A percentile compares a stretch with the other conserved stretches of the same genome.
These are phyloP conservation scores for Malurus melanocephalus DNA, from an alignment of 2,113 vertebrate genomes.

Conservation along the genomic window DNA sequence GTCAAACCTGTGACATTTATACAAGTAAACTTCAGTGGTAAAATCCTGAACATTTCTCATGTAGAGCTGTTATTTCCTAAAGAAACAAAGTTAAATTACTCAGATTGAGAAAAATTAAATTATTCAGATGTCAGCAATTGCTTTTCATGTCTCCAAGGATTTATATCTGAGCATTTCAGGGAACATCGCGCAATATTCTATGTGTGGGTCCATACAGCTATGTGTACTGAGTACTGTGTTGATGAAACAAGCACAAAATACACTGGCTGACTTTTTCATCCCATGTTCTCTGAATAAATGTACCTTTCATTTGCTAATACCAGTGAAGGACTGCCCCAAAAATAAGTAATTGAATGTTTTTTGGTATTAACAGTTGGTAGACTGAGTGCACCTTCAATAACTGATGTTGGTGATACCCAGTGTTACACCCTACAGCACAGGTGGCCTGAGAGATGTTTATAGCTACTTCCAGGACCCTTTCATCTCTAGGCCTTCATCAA, in stretches of 20 bases:
- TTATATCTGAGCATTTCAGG: neutral
- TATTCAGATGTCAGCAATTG: neutral
- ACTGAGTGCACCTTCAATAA: neutral
- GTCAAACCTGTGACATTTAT: neutral
- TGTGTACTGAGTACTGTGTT: neutral
- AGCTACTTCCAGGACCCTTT: neutral
- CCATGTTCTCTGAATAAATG: neutral
- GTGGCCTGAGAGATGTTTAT: neutral
- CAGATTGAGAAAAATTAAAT: neutral
- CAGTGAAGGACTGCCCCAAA: neutral
- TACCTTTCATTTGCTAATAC: neutral
- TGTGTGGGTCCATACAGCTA: neutral
- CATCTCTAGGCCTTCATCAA: neutral
- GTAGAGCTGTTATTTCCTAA: neutral
- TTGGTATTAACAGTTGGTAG: neutral
- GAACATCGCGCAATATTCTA: neutral
- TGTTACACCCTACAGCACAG: neutral
- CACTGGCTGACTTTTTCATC: neutral
- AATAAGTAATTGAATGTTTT: neutral
- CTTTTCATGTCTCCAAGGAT: neutral
- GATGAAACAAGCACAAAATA: neutral
- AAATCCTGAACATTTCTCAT: neutral
- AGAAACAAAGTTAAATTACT: neutral
- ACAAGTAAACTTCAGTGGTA: neutral
- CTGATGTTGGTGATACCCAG: neutral